Conservation (phyloP, 2,888 invertebrate species). For the Lasius fuliginosus region DNA sequence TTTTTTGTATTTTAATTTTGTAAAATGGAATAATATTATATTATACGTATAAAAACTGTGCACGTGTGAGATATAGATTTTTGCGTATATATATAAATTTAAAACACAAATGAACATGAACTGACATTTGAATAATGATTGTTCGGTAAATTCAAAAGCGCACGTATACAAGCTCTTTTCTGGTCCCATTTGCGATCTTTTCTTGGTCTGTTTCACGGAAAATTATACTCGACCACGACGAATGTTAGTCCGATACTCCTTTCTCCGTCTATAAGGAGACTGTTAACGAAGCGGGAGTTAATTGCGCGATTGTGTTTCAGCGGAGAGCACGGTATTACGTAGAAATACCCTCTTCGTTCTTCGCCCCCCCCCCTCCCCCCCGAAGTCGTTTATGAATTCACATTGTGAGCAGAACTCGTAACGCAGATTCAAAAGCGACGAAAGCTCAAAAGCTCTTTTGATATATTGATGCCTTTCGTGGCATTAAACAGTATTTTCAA, state of each 20-base stretch:
- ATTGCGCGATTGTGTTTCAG: slow-evolving; percentile 53
- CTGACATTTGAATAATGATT: slow-evolving; percentile 8
- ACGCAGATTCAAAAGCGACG: slow-evolving; percentile 57
- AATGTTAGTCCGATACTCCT: slow-evolving; percentile 11
- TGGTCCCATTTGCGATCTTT: background rate
- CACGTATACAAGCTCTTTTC: background rate
- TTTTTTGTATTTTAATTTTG: background rate
- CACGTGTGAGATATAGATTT: background rate
- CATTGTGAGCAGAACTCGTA: slow-evolving; percentile 62
- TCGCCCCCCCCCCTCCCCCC: background rate
- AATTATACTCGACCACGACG: slow-evolving; percentile 5
- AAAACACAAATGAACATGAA: slow-evolving; percentile 1
- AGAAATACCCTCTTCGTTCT: slow-evolving; percentile 52
- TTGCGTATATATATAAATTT: background rate
- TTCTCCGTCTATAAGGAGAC: slow-evolving; percentile 5
- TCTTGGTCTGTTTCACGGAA: background rate
- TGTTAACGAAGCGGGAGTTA: slow-evolving; percentile 62
- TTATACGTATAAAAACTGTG: background rate
- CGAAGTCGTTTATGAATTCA: slow-evolving; percentile 64
- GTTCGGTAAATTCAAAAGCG: background rate
- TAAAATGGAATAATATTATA: background rate
- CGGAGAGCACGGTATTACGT: slow-evolving; percentile 44
- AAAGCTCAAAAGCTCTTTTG: slow-evolving; percentile 64
- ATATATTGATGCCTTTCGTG: slow-evolving; percentile 58
- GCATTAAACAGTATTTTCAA: slow-evolving; percentile 28